Evolutionary conservation across 2,113 vertebrate species (phyloP).

Genomic region (Aptenodytes patagonicus): DNA sequence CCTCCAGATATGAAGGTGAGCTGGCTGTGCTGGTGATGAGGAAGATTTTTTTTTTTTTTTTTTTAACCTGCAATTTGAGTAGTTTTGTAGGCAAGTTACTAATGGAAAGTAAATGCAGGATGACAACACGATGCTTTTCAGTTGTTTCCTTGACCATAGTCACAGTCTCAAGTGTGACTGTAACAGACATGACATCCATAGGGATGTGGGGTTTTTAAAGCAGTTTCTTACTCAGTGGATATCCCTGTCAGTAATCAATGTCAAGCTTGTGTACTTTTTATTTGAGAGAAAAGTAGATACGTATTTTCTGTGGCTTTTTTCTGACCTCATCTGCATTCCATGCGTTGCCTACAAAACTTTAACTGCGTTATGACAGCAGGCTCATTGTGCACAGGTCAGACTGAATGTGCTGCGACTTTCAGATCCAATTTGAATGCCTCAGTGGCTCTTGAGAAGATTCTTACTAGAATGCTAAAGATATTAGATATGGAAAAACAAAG

Average conservation of each 20-base stretch:
- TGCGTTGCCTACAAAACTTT: not conserved
- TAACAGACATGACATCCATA: not conserved
- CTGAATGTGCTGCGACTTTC: not conserved
- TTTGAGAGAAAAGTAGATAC: not conserved
- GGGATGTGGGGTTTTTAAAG: not conserved
- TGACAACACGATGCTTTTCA: not conserved
- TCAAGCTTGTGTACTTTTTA: not conserved
- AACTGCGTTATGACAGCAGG: not conserved
- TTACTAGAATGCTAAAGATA: not conserved
- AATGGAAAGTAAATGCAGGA: not conserved
- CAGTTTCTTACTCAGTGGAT: not conserved
- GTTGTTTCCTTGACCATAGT: not conserved
- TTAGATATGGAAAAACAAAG: not conserved
- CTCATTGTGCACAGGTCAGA: not conserved
- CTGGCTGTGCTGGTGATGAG: not conserved
- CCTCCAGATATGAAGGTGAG: not conserved
- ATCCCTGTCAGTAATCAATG: not conserved
- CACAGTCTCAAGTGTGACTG: not conserved
- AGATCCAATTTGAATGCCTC: not conserved
- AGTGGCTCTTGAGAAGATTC: not conserved
- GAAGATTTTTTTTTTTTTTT: not conserved
- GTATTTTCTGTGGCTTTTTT: conserved; percentile 4
- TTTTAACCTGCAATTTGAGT: not conserved
- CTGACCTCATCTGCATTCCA: not conserved
- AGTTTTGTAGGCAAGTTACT: not conserved